Evolutionary conservation across 2,797 vertebrate species (phyloP).

Genomic region (Atherinosoma microstoma): DNA sequence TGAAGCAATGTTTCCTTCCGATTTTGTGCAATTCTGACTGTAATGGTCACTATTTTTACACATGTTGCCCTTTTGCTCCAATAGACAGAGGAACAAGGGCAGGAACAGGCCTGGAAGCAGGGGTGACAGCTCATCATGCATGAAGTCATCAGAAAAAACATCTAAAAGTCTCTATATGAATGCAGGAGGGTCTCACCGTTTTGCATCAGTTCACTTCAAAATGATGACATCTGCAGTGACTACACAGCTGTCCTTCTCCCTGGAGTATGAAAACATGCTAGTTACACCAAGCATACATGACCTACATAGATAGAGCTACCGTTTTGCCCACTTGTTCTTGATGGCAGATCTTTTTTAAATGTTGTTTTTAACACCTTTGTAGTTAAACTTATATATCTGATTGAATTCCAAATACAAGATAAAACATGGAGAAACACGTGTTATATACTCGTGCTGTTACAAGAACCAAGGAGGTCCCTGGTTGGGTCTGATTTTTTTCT

Average conservation of each 20-base stretch:
- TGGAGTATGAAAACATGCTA: conserved; percentile 28
- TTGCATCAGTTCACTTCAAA: conserved; percentile 41
- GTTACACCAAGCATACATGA: conserved; percentile 38
- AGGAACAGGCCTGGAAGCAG: conserved; percentile 39
- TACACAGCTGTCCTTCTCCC: conserved; percentile 59
- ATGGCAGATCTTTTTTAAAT: background rate
- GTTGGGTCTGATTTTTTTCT: too few species aligned
- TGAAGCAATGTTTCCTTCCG: conserved; percentile 6
- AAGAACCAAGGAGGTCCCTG: too few species aligned
- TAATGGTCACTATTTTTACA: conserved; percentile 25
- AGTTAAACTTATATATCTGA: background rate
- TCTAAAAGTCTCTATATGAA: conserved; percentile 14
- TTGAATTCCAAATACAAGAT: background rate
- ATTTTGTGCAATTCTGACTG: conserved; percentile 25
- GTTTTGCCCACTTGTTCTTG: background rate
- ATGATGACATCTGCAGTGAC: conserved; percentile 58
- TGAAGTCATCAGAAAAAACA: conserved; percentile 16
- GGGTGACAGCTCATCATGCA: conserved; percentile 58
- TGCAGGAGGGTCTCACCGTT: conserved; percentile 11
- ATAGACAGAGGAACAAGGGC: conserved; percentile 23
- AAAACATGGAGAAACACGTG: too few species aligned
- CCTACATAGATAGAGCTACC: conserved; percentile 34
- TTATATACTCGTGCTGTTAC: too few species aligned
- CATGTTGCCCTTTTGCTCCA: conserved; percentile 36
- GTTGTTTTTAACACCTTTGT: background rate